A percentile compares a stretch with the other conserved stretches of the same genome.
Evolutionary conservation across 2,113 vertebrate genomes (phyloP).

Genomic region (Syngnathoides biaculeatus): DNA sequence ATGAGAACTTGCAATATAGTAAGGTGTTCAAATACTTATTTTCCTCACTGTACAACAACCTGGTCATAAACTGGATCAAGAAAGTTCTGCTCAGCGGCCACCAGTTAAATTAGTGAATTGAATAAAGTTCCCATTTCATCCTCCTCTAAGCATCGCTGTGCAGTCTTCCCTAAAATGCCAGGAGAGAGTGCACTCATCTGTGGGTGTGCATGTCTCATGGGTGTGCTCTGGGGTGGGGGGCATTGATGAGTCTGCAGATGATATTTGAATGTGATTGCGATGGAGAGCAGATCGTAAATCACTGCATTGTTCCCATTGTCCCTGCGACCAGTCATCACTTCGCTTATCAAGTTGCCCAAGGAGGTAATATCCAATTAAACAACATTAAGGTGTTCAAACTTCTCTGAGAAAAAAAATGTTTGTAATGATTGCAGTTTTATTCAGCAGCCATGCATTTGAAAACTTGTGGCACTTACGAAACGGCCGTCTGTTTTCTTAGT

Average conservation of each 20-base stretch:
- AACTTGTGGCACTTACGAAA: neutral
- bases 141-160: neutral
- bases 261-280: conserved; percentile 63
- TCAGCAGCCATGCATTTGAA: conserved; percentile 28
- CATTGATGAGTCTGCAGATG: conserved; percentile 61
- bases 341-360: conserved; percentile 42
- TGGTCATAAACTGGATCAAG: neutral
- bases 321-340: conserved; percentile 37
- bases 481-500: neutral
- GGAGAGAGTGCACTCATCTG: conserved; percentile 37
- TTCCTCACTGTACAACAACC: no score
- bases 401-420: conserved; percentile 28
- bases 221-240: conserved; percentile 43
- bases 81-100: neutral
- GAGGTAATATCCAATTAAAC: conserved; percentile 57
- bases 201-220: conserved; percentile 36
- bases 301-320: conserved; percentile 57
- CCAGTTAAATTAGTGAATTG: neutral
- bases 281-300: conserved; percentile 57
- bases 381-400: conserved; percentile 33
- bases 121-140: neutral
- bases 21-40: no score
- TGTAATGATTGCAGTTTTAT: conserved; percentile 43
- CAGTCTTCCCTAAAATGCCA: conserved; percentile 7
- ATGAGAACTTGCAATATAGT: no score